Base-by-base conservation (phyloP, 2,888 invertebrate genomes). In the Sinopyrophorus schimmeli region DNA sequence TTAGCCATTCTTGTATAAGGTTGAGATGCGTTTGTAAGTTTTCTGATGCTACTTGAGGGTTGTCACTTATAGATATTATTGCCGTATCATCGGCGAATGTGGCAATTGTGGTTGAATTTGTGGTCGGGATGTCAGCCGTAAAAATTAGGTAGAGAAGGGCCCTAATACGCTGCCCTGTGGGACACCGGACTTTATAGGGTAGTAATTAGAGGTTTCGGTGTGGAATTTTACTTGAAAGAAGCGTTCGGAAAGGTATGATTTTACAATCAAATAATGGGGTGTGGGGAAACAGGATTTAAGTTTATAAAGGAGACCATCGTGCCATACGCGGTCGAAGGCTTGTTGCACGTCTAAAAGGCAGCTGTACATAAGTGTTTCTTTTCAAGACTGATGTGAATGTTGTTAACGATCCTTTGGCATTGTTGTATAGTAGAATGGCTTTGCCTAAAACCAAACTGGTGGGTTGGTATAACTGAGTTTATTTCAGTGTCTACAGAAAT, bases 21-120 rank as follows among this genome's bases (percentile, higher is more conserved):
- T 52, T 39, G 7, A 54, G 35, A 28, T 31, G 24, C 5, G 37
- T 26, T 49, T 58, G 58, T 9, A 58, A 32, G 9, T 37, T 31
- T 7, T 30, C 16, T 4, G 55, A 41, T 10, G 51, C 55, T 14
- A 34, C 11, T 11, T 11, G 24, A 5, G 51, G 46, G 9, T 39
- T 16, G 5, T 23, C 11, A 28, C 40, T n/a, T 11, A 49, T 16
- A 12, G 30, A 37, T 14, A 49, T 21, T 26, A 47, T 42, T 5
- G 47, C 53, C 7, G 49, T 55, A 39, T 53, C 49, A 31, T 55
- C 50, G 15, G 52, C 47, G 40, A 30, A 53, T 4, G 52, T 43
- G 12, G 31, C 37, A 10, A 39, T 37, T n/a, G 20, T 20, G 9
- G 47, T 48, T 10, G 34, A 23, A 11, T 44, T 17, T 24, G 30